A percentile compares a stretch with the other conserved stretches of the same genome.
Evolutionary conservation across 2,797 vertebrate species (phyloP).

Genomic region (Margarornis squamiger): DNA sequence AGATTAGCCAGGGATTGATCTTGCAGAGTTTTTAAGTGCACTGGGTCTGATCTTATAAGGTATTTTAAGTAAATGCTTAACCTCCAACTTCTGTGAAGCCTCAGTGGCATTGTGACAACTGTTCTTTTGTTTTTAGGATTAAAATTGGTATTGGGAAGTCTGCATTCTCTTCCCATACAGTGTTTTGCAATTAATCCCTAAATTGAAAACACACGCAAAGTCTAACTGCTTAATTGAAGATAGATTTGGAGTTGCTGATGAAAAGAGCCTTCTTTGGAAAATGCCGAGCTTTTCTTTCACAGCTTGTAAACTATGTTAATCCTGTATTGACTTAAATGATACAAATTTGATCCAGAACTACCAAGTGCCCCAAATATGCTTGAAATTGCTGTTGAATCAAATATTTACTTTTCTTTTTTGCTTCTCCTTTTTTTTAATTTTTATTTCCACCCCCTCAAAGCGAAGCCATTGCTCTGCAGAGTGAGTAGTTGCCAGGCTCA

Average conservation of each 20-base stretch:
- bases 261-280: neutral
- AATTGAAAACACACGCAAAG: neutral
- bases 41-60: constrained; percentile 11
- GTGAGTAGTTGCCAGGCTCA: neutral
- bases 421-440: neutral
- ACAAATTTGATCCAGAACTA: neutral
- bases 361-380: neutral
- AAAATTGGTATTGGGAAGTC: neutral
- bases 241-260: neutral
- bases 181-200: neutral
- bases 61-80: constrained; percentile 28
- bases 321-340: neutral
- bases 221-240: neutral
- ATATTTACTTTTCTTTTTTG: neutral
- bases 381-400: neutral
- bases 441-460: neutral
- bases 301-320: neutral
- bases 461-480: neutral
- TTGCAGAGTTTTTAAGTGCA: neutral
- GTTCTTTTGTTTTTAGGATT: constrained; percentile 23
- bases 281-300: neutral
- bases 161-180: neutral
- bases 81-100: neutral
- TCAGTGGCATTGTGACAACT: neutral
- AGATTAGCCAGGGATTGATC: neutral